Percentiles rank a stretch among this genome's conserved stretches.
These are phyloP conservation scores for Ptilonorhynchus violaceus DNA, from an alignment of 2,113 vertebrate genomes.

Conservation along the genomic window DNA sequence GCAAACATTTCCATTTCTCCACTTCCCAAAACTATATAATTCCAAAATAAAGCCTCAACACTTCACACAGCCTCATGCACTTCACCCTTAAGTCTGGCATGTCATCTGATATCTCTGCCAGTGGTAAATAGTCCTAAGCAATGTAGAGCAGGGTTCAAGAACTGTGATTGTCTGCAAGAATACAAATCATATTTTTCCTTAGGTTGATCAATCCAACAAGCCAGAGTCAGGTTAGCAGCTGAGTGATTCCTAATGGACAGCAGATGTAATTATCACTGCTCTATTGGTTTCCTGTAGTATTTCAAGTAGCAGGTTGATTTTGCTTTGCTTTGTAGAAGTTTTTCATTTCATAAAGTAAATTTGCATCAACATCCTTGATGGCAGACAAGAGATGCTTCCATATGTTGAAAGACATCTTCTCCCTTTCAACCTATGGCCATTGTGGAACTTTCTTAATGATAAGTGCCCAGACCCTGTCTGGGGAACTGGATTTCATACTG, in stretches of 20 bases:
- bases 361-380: not conserved
- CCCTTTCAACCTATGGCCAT: not conserved
- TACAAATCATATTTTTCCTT: not conserved
- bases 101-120: not conserved
- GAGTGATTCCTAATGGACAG: not conserved
- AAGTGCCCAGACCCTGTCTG: not conserved
- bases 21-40: not conserved
- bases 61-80: not conserved
- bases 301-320: not conserved
- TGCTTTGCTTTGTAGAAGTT: not conserved
- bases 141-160: not conserved
- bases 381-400: not conserved
- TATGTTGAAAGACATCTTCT: not conserved
- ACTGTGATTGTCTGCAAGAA: not conserved
- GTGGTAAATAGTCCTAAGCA: not conserved
- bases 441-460: not conserved
- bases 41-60: not conserved
- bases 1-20: not conserved
- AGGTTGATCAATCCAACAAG: not conserved
- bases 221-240: not conserved
- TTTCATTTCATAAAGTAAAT: not conserved
- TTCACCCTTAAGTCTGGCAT: not conserved
- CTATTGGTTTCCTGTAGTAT: not conserved
- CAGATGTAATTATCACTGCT: not conserved
- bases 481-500: not conserved